Evolutionary conservation across 2,888 invertebrate genomes (phyloP).

Genomic region (Schrankia costaestrigalis): DNA sequence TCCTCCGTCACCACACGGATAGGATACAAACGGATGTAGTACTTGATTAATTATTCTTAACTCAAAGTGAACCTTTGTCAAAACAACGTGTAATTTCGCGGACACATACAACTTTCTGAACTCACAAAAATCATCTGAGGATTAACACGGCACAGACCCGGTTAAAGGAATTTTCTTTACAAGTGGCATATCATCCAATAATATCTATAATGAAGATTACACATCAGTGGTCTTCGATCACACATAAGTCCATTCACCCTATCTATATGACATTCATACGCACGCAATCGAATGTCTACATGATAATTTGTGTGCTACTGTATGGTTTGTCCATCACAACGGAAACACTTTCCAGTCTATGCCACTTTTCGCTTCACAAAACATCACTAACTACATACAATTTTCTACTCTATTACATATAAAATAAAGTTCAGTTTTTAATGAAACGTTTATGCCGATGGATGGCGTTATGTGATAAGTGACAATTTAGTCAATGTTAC

Average conservation of each 20-base stretch:
- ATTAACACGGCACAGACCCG: no score
- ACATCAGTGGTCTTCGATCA: no score
- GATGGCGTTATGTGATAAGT: constrained; percentile 15
- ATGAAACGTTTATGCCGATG: neutral
- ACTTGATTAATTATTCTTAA: no score
- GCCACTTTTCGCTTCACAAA: constrained; percentile 53
- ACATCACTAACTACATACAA: constrained; percentile 19
- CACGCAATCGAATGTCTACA: constrained; percentile 40
- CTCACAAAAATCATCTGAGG: no score
- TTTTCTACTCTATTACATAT: constrained; percentile 9
- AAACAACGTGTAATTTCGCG: no score
- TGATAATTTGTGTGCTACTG: constrained; percentile 53
- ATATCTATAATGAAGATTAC: no score
- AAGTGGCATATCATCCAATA: no score
- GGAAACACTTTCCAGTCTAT: constrained; percentile 71
- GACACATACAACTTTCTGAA: no score
- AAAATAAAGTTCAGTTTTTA: constrained; percentile 8
- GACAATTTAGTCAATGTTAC: constrained; percentile 10
- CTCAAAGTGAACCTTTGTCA: no score
- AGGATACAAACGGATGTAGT: no score
- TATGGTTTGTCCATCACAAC: constrained; percentile 44
- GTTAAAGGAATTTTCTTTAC: no score
- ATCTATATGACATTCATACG: constrained; percentile 15
- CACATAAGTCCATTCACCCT: constrained; percentile 17
- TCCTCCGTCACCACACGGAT: no score